These are phyloP conservation scores for Chesias legatella DNA, from an alignment of 2,888 invertebrate species.

Conservation along the genomic window DNA sequence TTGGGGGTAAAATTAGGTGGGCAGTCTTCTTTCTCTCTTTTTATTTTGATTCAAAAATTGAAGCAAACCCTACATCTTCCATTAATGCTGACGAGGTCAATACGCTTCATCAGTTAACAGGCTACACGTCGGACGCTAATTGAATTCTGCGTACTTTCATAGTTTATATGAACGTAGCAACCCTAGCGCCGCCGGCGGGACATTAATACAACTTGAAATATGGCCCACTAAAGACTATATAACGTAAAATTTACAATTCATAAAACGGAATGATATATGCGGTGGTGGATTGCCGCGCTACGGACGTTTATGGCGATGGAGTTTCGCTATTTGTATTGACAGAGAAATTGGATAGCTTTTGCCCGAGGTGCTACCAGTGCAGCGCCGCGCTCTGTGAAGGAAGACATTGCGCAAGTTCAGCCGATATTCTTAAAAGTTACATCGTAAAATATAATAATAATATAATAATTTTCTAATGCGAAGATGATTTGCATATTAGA, in stretches of 20 bases:
- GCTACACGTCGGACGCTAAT: constrained; percentile 14
- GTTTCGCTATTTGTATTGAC: constrained; percentile 25
- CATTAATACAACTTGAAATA: constrained; percentile 73
- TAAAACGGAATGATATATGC: constrained; percentile 75
- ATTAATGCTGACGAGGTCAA: too few relatives aligned
- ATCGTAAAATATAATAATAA: too few relatives aligned
- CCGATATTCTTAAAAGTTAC: too few relatives aligned
- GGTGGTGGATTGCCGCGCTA: constrained; percentile 42
- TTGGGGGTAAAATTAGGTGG: too few relatives aligned
- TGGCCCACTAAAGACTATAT: constrained; percentile 75
- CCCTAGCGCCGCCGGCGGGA: constrained; percentile 51
- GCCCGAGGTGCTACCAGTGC: too few relatives aligned
- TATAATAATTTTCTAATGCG: too few relatives aligned
- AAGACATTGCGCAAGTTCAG: too few relatives aligned
- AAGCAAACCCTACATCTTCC: too few relatives aligned
- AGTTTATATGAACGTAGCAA: constrained; percentile 34
- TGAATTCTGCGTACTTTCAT: constrained; percentile 19
- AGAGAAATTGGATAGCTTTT: constrained; percentile 24
- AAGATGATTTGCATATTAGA: too few relatives aligned
- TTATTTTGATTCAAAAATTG: too few relatives aligned
- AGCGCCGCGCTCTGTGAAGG: too few relatives aligned
- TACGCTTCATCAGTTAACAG: constrained; percentile 3
- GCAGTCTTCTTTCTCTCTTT: too few relatives aligned
- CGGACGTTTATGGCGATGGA: constrained; percentile 25
- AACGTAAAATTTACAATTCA: constrained; percentile 79